phyloP scores from a whole-genome alignment of 2,888 invertebrate species.

The Caenorhabditis afra region DNA sequence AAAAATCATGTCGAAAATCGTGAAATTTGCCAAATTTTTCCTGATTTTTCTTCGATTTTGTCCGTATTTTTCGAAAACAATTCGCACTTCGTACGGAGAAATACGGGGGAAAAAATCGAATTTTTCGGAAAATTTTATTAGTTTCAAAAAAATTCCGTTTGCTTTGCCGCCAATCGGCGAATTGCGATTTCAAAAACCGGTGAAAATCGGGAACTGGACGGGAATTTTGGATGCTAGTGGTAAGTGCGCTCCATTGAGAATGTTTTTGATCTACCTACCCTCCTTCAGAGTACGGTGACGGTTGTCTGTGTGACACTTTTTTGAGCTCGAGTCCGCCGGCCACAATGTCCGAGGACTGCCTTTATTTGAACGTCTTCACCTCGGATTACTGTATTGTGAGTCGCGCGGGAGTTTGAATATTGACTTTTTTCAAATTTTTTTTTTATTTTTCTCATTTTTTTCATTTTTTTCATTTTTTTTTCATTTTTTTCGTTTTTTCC shows the following conservation, averaged over 20 bases:
- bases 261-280: too few species aligned
- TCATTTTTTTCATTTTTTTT: too few species aligned
- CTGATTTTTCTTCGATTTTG: too few species aligned
- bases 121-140: not conserved
- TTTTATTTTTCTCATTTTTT: too few species aligned
- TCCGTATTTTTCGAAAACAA: too few species aligned
- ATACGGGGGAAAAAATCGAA: not conserved
- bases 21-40: too few species aligned
- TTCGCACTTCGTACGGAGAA: too few species aligned
- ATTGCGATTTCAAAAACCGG: slow-evolving; percentile 65
- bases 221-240: slow-evolving; percentile 59
- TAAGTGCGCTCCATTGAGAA: not conserved
- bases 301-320: slow-evolving; percentile 71
- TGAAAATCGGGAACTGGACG: slow-evolving; percentile 57
- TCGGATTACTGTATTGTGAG: slow-evolving; percentile 63
- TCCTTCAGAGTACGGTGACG: slow-evolving; percentile 66
- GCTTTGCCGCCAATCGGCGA: slow-evolving; percentile 71
- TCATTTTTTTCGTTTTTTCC: too few species aligned
- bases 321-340: slow-evolving; percentile 61
- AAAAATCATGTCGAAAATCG: too few species aligned
- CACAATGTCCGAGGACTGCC: slow-evolving; percentile 72
- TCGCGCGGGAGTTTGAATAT: not conserved
- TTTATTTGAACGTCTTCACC: slow-evolving; percentile 72
- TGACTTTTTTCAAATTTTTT: not conserved
- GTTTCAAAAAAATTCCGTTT: slow-evolving; percentile 52